These are phyloP conservation scores for Ricordea florida DNA, from an alignment of 92 coral and sea anemone genomes.

Conservation along the genomic window DNA sequence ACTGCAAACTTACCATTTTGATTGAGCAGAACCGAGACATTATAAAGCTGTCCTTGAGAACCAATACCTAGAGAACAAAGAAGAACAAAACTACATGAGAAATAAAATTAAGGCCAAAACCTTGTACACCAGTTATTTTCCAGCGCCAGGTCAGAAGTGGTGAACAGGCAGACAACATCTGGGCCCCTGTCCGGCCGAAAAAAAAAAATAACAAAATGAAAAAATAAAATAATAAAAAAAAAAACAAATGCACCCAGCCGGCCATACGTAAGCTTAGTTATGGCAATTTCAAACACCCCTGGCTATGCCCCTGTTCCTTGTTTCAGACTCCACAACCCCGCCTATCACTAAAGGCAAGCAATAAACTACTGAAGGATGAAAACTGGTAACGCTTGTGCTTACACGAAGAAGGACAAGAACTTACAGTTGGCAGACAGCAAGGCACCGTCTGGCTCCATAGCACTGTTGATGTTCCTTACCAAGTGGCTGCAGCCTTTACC, in stretches of 20 bases:
- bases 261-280: no score
- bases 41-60: slow-evolving; percentile 50
- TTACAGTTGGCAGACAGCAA: slow-evolving; percentile 11
- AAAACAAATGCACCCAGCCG: no score
- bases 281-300: no score
- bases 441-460: slow-evolving; percentile 3
- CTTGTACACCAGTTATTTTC: no score
- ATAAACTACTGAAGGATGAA: neutral
- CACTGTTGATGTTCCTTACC: neutral
- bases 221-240: no score
- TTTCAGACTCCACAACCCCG: no score
- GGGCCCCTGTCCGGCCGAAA: no score
- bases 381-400: neutral
- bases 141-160: no score
- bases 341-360: neutral
- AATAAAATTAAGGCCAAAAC: no score
- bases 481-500: slow-evolving; percentile 11
- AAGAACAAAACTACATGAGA: neutral
- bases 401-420: neutral
- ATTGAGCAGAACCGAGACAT: slow-evolving; percentile 52
- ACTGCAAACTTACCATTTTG: slow-evolving; percentile 58
- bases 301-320: no score
- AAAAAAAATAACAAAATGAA: no score
- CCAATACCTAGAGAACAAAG: slow-evolving; percentile 45
- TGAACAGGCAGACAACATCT: no score